A percentile compares a stretch with the other conserved stretches of the same genome.
These are phyloP conservation scores for Teleogryllus oceanicus DNA, from an alignment of 2,888 invertebrate genomes.

Conservation along the genomic window DNA sequence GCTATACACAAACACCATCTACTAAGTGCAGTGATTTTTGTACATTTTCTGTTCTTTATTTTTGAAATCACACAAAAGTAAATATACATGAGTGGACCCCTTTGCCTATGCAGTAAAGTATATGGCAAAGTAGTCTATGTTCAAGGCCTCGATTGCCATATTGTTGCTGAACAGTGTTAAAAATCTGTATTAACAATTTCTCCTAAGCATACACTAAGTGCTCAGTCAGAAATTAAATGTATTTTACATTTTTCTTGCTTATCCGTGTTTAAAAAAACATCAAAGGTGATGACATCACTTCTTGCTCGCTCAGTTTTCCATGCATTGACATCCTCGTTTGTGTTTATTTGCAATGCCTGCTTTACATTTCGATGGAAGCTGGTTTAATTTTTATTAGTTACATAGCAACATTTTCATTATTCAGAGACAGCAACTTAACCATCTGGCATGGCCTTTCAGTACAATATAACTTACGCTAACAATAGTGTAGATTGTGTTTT, in stretches of 20 bases:
- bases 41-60: not conserved
- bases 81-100: constrained; percentile 8
- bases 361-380: too few relatives aligned
- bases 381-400: too few relatives aligned
- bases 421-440: not conserved
- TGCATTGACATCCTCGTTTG: too few relatives aligned
- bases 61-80: constrained; percentile 3
- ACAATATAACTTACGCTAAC: not conserved
- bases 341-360: too few relatives aligned
- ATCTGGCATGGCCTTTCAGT: not conserved
- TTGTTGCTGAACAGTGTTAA: constrained; percentile 7
- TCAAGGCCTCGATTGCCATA: constrained; percentile 11
- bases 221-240: not conserved
- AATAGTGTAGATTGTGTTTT: not conserved
- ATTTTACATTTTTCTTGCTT: not conserved
- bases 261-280: too few relatives aligned
- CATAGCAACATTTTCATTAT: too few relatives aligned
- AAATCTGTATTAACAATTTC: not conserved
- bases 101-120: not conserved
- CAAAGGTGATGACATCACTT: too few relatives aligned
- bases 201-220: not conserved
- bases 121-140: not conserved
- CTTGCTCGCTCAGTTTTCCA: too few relatives aligned
- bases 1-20: not conserved
- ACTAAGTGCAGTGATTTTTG: constrained; percentile 18